Evolutionary conservation across 2,113 vertebrate species (phyloP).

Genomic region (Octodon degus): DNA sequence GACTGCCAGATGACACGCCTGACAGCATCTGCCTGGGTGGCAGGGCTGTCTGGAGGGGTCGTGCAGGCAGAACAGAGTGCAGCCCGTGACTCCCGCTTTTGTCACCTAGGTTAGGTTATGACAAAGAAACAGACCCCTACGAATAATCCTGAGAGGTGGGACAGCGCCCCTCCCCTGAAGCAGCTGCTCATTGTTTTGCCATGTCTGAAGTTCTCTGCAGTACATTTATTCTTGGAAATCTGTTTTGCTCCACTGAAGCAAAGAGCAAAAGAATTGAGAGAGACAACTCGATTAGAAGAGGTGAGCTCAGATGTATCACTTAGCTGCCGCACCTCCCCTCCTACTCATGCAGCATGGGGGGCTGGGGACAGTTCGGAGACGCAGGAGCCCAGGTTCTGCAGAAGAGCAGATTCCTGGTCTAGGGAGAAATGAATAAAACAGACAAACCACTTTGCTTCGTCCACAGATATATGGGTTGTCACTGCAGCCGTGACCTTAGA

Average conservation of each 20-base stretch:
- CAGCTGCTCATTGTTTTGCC: not conserved
- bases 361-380: not conserved
- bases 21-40: not conserved
- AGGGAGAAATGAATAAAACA: constrained; percentile 19
- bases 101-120: not conserved
- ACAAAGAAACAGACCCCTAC: not conserved
- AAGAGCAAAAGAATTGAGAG: not conserved
- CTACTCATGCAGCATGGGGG: not conserved
- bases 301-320: not conserved
- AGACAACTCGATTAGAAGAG: not conserved
- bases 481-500: constrained; percentile 57
- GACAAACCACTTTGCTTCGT: constrained; percentile 44
- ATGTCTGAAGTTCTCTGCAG: not conserved
- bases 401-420: constrained; percentile 40
- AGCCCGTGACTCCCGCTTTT: not conserved
- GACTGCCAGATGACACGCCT: not conserved
- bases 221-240: constrained; percentile 4
- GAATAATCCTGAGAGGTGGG: not conserved
- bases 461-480: constrained; percentile 58
- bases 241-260: not conserved
- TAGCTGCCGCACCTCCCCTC: not conserved
- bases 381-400: constrained; percentile 37
- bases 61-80: not conserved
- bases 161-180: not conserved
- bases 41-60: not conserved